Percentiles rank a stretch among this genome's conserved stretches.
These are phyloP conservation scores for Phaenicophaeus curvirostris DNA, from an alignment of 2,797 vertebrate genomes.

Conservation along the genomic window DNA sequence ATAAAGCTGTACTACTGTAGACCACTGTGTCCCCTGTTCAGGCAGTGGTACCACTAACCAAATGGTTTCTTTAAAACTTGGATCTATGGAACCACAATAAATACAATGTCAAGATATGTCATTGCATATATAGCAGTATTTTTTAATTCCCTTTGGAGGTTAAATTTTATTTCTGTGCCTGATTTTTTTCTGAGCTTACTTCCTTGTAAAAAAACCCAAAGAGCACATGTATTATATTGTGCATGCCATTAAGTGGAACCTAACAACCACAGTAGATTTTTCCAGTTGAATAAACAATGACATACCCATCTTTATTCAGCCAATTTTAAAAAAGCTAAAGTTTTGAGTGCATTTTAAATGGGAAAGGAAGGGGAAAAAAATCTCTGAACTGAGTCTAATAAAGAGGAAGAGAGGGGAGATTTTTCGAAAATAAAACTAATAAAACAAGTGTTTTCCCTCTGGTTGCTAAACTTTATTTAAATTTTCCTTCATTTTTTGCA, in stretches of 20 bases:
- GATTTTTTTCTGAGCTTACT: constrained; percentile 26
- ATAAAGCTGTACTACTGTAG: background rate
- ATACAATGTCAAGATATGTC: background rate
- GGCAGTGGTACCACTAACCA: background rate
- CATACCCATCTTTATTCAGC: background rate
- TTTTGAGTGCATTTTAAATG: background rate
- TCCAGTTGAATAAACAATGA: background rate
- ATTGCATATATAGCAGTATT: background rate
- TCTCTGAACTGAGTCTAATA: background rate
- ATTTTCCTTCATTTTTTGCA: constrained; percentile 1
- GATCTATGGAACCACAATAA: background rate
- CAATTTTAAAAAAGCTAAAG: background rate
- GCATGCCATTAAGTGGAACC: background rate
- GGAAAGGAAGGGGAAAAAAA: background rate
- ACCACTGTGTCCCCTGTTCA: background rate
- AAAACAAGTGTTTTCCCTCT: background rate
- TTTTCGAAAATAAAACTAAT: background rate
- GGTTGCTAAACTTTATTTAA: background rate
- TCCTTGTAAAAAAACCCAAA: constrained; percentile 10
- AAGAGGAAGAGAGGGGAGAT: background rate
- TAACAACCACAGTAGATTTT: background rate
- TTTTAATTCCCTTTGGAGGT: constrained; percentile 13
- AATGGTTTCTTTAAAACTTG: background rate
- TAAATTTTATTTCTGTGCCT: constrained; percentile 13
- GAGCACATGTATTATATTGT: background rate